phyloP scores from a whole-genome alignment of 2,113 vertebrate genomes.

The Phaethon lepturus region DNA sequence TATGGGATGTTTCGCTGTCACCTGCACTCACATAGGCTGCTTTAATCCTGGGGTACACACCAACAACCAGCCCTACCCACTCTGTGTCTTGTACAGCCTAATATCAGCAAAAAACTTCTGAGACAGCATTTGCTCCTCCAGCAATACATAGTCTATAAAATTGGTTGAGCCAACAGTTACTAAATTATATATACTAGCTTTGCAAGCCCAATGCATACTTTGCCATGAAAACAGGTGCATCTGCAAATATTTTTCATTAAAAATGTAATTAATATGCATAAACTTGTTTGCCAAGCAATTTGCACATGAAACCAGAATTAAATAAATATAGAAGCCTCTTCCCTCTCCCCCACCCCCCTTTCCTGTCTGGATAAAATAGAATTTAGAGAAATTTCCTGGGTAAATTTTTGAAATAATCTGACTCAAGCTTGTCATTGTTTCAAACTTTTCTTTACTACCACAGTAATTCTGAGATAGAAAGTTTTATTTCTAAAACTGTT shows the following conservation, averaged over 20 bases:
- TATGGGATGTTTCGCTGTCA: not conserved
- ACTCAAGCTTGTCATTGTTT: not conserved
- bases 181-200: not conserved
- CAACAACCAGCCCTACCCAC: not conserved
- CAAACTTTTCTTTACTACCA: not conserved
- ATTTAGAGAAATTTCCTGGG: not conserved
- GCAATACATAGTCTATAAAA: not conserved
- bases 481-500: not conserved
- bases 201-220: not conserved
- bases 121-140: not conserved
- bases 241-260: constrained; percentile 62
- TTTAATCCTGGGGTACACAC: not conserved
- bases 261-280: constrained; percentile 62
- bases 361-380: not conserved
- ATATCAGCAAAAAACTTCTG: not conserved
- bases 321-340: constrained; percentile 18
- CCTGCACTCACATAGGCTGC: not conserved
- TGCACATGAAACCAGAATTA: constrained; percentile 44
- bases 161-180: not conserved
- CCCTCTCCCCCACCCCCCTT: not conserved
- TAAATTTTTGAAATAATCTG: not conserved
- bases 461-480: not conserved
- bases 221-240: constrained; percentile 42
- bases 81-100: not conserved
- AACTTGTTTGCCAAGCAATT: constrained; percentile 56